Conservation (phyloP, 92 coral and sea anemone species). For the Palythoa grandiflora region DNA sequence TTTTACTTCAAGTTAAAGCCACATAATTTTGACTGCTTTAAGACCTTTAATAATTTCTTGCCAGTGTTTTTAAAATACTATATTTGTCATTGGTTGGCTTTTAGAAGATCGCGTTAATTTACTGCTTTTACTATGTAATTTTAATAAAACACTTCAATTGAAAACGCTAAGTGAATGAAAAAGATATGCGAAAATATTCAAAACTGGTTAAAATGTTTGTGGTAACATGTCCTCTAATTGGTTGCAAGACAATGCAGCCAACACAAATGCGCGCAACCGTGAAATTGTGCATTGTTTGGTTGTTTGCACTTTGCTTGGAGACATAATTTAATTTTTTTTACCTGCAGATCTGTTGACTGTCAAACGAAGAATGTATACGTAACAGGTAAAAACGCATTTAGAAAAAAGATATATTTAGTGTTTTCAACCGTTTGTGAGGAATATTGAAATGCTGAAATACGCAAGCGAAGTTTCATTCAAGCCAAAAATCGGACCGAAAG, state of each 20-base stretch:
- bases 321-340: conserved; percentile 14
- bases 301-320: conserved; percentile 25
- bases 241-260: not conserved
- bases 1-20: too few relatives aligned
- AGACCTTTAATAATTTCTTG: too few relatives aligned
- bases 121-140: not conserved
- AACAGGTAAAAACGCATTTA: not conserved
- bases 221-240: conserved; percentile 24
- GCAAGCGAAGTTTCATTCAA: conserved; percentile 12
- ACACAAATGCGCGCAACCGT: not conserved
- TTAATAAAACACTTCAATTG: not conserved
- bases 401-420: not conserved
- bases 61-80: too few relatives aligned
- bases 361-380: conserved; percentile 12
- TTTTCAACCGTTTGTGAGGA: not conserved
- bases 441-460: conserved; percentile 15
- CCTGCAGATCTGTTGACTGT: conserved; percentile 31
- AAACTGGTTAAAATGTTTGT: conserved; percentile 14
- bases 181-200: conserved; percentile 13
- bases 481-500: conserved; percentile 22
- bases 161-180: not conserved
- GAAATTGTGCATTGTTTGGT: conserved; percentile 30
- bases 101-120: conserved; percentile 12
- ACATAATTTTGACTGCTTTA: too few relatives aligned
- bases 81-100: not conserved